phyloP scores from a whole-genome alignment of 1,140 invertebrate species.

The Heliothis subflexa region DNA sequence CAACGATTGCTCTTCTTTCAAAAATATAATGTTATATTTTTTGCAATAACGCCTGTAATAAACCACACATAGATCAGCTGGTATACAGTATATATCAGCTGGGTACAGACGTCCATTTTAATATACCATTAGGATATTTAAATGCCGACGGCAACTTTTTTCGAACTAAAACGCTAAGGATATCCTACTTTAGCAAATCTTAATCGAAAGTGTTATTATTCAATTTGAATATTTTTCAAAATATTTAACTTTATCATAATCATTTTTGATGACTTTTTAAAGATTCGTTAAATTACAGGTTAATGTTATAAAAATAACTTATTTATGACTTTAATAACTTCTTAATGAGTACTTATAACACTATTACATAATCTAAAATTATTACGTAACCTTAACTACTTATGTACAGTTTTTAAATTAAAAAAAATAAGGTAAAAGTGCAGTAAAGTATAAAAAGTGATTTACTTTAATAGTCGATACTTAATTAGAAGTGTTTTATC shows the following conservation, averaged over 20 bases:
- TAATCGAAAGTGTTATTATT: no score
- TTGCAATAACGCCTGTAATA: no score
- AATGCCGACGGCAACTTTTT: conserved; percentile 43
- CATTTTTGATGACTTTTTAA: neutral
- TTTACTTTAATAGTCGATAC: conserved; percentile 60
- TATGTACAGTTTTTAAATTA: neutral
- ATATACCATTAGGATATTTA: neutral
- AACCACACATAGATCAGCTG: no score
- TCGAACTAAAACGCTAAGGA: neutral
- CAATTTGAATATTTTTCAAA: no score
- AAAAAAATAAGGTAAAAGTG: conserved; percentile 7
- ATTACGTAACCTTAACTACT: conserved; percentile 35
- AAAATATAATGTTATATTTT: neutral
- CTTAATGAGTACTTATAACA: conserved; percentile 13
- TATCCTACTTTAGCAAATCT: neutral
- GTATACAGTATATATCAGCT: no score
- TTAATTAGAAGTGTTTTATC: conserved; percentile 75
- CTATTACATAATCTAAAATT: conserved; percentile 19
- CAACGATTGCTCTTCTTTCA: neutral
- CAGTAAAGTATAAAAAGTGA: conserved; percentile 41
- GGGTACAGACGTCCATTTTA: no score
- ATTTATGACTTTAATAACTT: neutral
- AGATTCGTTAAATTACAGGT: neutral
- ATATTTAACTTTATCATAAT: no score
- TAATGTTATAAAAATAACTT: neutral